Percentiles rank a stretch among this genome's conserved stretches.
phyloP scores from a whole-genome alignment of 2,888 invertebrate genomes.

The Trichogramma dendrolimi region DNA sequence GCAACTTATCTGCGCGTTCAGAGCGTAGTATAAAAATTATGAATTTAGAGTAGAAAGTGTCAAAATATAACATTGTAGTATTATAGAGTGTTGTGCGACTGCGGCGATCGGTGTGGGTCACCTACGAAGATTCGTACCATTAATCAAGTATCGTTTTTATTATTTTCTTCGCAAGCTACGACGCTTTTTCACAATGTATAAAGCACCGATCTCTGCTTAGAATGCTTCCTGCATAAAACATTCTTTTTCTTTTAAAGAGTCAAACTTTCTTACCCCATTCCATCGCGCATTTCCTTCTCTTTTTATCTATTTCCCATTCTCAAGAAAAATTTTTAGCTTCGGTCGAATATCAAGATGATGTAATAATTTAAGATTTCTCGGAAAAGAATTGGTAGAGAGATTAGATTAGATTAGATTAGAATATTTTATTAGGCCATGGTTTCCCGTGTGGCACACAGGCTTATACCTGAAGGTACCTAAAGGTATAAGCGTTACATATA shows the following conservation, averaged over 20 bases:
- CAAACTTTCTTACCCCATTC: conserved; percentile 12
- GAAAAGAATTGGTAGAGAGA: no score
- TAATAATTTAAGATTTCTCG: no score
- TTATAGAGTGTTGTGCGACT: background rate
- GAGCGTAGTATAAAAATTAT: conserved; percentile 35
- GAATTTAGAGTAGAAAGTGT: conserved; percentile 42
- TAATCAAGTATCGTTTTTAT: conserved; percentile 51
- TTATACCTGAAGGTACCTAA: no score
- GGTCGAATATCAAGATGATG: no score
- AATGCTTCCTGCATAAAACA: no score
- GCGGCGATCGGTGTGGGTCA: conserved; percentile 17
- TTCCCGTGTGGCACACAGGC: no score
- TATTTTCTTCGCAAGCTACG: conserved; percentile 38
- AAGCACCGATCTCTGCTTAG: no score
- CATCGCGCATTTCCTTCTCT: conserved; percentile 9
- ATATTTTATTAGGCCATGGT: no score
- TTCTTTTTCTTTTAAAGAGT: background rate
- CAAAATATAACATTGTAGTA: no score
- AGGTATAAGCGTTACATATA: no score
- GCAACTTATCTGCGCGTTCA: conserved; percentile 16
- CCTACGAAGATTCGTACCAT: conserved; percentile 45
- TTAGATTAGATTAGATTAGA: no score
- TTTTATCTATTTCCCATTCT: background rate
- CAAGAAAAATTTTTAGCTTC: no score
- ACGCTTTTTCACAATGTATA: background rate